Conservation (phyloP, 2,797 vertebrate genomes). For the Sebastiscus tertius region DNA sequence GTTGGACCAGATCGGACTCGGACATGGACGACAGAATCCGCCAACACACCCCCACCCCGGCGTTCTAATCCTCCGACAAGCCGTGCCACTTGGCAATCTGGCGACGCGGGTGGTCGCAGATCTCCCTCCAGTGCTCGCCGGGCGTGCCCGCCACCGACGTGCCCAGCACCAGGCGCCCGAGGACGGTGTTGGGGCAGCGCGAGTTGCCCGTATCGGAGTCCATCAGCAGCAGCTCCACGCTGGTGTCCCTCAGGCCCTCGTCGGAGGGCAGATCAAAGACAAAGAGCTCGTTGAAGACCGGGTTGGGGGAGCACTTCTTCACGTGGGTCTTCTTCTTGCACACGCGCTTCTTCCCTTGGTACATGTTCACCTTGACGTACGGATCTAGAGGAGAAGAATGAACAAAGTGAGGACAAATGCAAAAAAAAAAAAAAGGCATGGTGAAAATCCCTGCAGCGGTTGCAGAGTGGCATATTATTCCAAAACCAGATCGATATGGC, state of each 20-base stretch:
- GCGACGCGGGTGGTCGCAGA: conserved; percentile 95
- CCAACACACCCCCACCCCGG: not conserved
- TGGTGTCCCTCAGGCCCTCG: conserved; percentile 92
- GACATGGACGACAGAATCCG: conserved; percentile 16
- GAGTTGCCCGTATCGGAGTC: conserved; percentile 88
- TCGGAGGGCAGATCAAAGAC: conserved; percentile 96
- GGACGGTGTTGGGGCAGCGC: conserved; percentile 83
- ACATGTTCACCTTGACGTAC: conserved; percentile 97
- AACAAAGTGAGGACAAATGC: not conserved
- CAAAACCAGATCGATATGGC: conserved; percentile 58
- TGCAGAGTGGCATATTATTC: conserved; percentile 42
- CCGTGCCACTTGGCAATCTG: conserved; percentile 98
- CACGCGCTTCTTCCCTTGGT: conserved; percentile 95
- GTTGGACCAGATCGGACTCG: conserved; percentile 17
- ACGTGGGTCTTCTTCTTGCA: conserved; percentile 99
- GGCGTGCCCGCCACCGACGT: conserved; percentile 88
- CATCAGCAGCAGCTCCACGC: conserved; percentile 96
- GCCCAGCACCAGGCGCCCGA: conserved; percentile 90
- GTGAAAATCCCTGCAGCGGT: not conserved
- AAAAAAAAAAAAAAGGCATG: not conserved
- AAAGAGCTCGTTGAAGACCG: conserved; percentile 98
- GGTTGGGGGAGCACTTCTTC: conserved; percentile 96
- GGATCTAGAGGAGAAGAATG: conserved; percentile 83
- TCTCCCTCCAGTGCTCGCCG: conserved; percentile 98
- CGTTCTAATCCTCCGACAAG: conserved; percentile 90